phyloP scores from a whole-genome alignment of 1,140 invertebrate genomes.

The Melitaea cinxia region DNA sequence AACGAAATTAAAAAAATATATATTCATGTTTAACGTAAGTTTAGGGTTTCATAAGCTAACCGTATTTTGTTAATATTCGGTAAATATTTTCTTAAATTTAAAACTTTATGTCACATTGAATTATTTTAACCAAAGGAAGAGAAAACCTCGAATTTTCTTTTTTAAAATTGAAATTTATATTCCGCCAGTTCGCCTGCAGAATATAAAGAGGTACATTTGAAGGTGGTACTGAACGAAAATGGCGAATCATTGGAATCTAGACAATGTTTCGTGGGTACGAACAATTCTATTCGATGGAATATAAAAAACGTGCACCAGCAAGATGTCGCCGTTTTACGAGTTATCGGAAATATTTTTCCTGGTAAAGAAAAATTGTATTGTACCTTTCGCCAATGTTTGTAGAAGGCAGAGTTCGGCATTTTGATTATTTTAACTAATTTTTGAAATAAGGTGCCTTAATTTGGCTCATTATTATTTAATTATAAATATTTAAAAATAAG shows the following conservation, averaged over 20 bases:
- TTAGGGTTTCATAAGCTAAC: too few species aligned
- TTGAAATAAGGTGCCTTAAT: too few species aligned
- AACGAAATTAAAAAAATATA: too few species aligned
- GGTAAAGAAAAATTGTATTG: not conserved
- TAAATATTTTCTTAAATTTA: too few species aligned
- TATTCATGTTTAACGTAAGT: too few species aligned
- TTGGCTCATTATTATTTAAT: too few species aligned
- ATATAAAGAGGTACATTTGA: slow-evolving; percentile 41
- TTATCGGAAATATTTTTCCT: not conserved
- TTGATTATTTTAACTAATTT: too few species aligned
- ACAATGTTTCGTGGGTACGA: slow-evolving; percentile 35
- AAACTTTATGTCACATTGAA: too few species aligned
- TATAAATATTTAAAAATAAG: too few species aligned
- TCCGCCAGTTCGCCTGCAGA: slow-evolving; percentile 6
- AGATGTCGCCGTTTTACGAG: slow-evolving; percentile 2
- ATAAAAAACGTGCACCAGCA: not conserved
- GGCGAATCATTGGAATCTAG: slow-evolving; percentile 50
- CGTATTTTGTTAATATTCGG: too few species aligned
- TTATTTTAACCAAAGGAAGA: not conserved
- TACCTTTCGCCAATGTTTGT: too few species aligned
- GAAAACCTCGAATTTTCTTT: not conserved
- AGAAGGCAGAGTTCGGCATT: too few species aligned
- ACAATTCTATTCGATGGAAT: slow-evolving; percentile 33
- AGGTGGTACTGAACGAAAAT: slow-evolving; percentile 43
- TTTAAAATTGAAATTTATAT: slow-evolving; percentile 24